phyloP scores from a whole-genome alignment of 2,797 vertebrate genomes.

The Natrix natrix region DNA sequence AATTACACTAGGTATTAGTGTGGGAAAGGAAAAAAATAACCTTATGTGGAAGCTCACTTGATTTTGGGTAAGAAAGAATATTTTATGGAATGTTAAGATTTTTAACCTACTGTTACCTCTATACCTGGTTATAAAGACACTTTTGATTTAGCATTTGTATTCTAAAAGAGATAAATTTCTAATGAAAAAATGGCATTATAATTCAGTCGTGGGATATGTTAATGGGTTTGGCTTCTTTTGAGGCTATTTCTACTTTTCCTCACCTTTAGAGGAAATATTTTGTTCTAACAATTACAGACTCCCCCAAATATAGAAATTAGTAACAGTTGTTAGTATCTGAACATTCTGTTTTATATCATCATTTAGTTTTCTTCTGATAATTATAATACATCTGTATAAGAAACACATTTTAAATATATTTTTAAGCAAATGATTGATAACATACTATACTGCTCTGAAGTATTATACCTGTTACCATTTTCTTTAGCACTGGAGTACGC shows the following conservation, averaged over 20 bases:
- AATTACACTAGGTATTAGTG: constrained; percentile 9
- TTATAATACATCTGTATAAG: not conserved
- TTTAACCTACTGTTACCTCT: not conserved
- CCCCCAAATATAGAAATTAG: not conserved
- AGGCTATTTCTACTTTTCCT: not conserved
- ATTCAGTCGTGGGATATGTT: not conserved
- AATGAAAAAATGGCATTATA: not conserved
- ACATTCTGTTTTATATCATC: not conserved
- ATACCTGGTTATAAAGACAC: not conserved
- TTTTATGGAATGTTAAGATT: constrained; percentile 9
- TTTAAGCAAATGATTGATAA: not conserved
- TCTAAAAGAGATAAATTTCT: not conserved
- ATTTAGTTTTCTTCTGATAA: not conserved
- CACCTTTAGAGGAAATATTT: not conserved
- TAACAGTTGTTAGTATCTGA: not conserved
- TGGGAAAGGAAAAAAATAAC: not conserved
- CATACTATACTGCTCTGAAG: not conserved
- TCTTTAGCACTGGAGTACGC: not conserved
- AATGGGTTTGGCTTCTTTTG: not conserved
- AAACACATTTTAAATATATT: not conserved
- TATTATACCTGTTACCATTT: not conserved
- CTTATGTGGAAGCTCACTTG: constrained; percentile 17
- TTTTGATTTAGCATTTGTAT: not conserved
- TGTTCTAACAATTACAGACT: not conserved
- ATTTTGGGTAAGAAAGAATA: constrained; percentile 19